Evolutionary conservation across 2,797 vertebrate species (phyloP), one percentile per base, ranked within the genome.

Genomic region (Coregonus sp.): DNA sequence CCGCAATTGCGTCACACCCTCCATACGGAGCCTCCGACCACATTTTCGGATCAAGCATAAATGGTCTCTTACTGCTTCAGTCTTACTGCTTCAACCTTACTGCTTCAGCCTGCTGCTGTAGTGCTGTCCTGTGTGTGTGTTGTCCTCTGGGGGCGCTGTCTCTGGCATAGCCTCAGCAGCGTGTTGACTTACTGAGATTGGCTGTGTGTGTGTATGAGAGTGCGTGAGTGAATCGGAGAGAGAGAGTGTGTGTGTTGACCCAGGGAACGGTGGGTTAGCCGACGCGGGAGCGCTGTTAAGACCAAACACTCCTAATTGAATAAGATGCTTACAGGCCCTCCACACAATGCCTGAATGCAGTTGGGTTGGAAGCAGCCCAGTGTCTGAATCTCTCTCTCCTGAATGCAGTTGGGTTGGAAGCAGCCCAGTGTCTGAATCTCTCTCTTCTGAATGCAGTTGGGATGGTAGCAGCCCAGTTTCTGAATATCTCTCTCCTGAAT

Each of bases 261-360:
- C 81, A 88, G 87, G 75, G 80, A 90, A 87, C 83, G 16, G 90
- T 89, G 91, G 88, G 87, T 89, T 83, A 88, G 87, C 84, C 16
- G 82, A 92, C 75, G 85, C 89, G 76, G 78, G 90, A 77, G 75
- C 80, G 80, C 89, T 89, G 87, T 89, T 91, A 84, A 93, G 89
- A 81, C 89, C 90, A 93, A 94, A 92, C 92, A 92, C 81, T 72
- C 80, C 81, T 93, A 92, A 93, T 92, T 92, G 90, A 91, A 87
- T 81, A 83, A 85, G 89, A 92, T 81, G 85, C 89, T 87, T 80
- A 90, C 89, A 92, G 88, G 84, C 84, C 75, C 85, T 88, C 76
- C 78, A 88, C 75, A 33, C 37, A 40, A 6, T 40, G 31, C 25
- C 67, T 37, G 68, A 40, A 16, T 47, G 37, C 37, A 25, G 37